Conservation (phyloP, 2,888 invertebrate genomes). For the Uloborus plumipes region DNA sequence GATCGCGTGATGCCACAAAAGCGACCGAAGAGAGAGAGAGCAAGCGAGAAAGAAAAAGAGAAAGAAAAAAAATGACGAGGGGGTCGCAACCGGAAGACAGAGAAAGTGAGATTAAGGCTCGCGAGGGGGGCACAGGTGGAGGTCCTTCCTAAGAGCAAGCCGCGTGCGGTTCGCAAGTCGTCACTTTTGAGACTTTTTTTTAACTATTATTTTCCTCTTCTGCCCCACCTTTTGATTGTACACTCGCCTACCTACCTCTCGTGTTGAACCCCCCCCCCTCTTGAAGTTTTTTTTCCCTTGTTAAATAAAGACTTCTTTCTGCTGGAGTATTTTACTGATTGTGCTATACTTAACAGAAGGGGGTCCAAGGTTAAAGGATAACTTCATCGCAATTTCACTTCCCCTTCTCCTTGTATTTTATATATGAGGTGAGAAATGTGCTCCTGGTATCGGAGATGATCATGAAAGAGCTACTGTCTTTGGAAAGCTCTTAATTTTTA, state of each 20-base stretch:
- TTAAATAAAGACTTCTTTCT: constrained; percentile 30
- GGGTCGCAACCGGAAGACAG: constrained; percentile 31
- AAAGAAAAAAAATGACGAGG: not conserved
- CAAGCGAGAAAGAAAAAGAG: constrained; percentile 1
- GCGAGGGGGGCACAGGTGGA: constrained; percentile 48
- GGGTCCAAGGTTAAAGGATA: constrained; percentile 18
- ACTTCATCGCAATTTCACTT: not conserved
- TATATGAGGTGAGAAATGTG: not conserved
- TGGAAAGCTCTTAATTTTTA: too few relatives aligned
- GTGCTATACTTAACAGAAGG: not conserved
- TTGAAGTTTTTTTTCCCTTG: not conserved
- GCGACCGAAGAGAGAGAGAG: not conserved
- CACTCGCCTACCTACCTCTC: not conserved
- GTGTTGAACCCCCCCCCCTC: constrained; percentile 1
- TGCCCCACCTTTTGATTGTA: constrained; percentile 40
- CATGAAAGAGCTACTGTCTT: too few relatives aligned
- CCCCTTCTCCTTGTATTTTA: not conserved
- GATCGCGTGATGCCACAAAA: too few relatives aligned
- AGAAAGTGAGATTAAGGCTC: constrained; percentile 59
- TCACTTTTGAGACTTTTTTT: constrained; percentile 17
- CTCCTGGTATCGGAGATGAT: not conserved
- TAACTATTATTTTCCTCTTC: constrained; percentile 5
- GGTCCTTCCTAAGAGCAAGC: constrained; percentile 18
- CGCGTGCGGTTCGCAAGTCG: constrained; percentile 26
- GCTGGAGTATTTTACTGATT: constrained; percentile 10